phyloP scores from a whole-genome alignment of 2,888 invertebrate genomes.

The Antheraea assamensis region DNA sequence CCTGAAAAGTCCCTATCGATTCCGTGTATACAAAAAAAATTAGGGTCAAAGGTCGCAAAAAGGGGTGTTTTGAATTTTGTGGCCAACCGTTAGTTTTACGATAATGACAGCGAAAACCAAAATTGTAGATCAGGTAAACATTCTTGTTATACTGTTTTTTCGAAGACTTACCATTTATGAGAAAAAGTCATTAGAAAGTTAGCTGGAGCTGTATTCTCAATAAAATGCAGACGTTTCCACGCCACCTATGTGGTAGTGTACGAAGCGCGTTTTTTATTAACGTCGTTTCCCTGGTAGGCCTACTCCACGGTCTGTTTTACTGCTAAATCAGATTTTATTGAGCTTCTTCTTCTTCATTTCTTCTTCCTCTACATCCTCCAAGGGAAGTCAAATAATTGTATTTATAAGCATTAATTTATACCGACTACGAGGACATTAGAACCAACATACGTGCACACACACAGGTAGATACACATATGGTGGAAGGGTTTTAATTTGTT shows the following conservation, averaged over 20 bases:
- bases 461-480: no score
- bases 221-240: neutral
- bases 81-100: conserved; percentile 13
- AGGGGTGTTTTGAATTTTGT: neutral
- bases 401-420: no score
- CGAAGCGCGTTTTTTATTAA: neutral
- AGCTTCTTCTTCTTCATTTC: no score
- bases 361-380: no score
- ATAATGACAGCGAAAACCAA: neutral
- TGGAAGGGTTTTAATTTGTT: no score
- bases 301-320: no score
- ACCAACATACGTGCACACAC: no score
- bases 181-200: conserved; percentile 5
- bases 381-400: no score
- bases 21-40: neutral
- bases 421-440: no score
- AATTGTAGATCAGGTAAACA: neutral
- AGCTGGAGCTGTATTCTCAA: conserved; percentile 4
- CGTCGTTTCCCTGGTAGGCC: neutral
- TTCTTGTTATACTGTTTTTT: neutral
- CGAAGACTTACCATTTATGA: conserved; percentile 7
- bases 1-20: conserved; percentile 12
- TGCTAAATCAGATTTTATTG: no score
- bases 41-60: neutral
- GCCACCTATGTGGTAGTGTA: neutral